Evolutionary conservation across 2,797 vertebrate genomes (phyloP), one percentile per base, ranked within the genome.

Genomic region (Poeciliopsis paucimaculata): DNA sequence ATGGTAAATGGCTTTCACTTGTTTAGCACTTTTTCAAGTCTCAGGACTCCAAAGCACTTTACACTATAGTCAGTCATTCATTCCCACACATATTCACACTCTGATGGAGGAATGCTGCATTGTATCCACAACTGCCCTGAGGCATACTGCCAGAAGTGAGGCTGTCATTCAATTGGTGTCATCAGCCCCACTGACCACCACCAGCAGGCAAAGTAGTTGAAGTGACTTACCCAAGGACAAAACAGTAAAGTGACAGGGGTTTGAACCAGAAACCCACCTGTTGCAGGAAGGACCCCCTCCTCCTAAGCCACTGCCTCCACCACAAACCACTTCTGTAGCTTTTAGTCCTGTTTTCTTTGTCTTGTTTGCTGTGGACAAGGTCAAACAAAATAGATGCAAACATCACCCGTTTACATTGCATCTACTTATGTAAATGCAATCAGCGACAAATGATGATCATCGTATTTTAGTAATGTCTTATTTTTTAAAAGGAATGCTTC

Each of bases 341-440:
- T 36, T 64, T 36, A 36, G 15, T 64, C 28, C 10, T 9, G 6
- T 36, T 64, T 64, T 10, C 16, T 36, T 64, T 36, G 31, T 64
- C 60, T 64, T 20, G 31, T 64, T 64, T 64, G 7, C 16, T 64
- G 60, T 36, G 31, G 31, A 64, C 31, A 64, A 64, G 60, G 5
- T 8, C 60, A 36, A 64, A 34, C 28, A 34, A 62, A 62, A 62
- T 15, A 34, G 60, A 64, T 36, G 16, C 60, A 64, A 64, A 64
- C 60, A 64, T 64, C 18, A 64, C 31, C 31, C 8, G 31, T 36
- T 64, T 64, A 34, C 15, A 34, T 64, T 64, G 13, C 60, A 64
- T 64, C 60, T 64, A 36, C 34, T 36, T 64, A 64, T 64, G 60
- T 64, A 64, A 64, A 64, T 64, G 60, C 34, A 64, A 64, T 20